Conservation (phyloP, 2,113 vertebrate genomes). For the Chamaea fasciata region DNA sequence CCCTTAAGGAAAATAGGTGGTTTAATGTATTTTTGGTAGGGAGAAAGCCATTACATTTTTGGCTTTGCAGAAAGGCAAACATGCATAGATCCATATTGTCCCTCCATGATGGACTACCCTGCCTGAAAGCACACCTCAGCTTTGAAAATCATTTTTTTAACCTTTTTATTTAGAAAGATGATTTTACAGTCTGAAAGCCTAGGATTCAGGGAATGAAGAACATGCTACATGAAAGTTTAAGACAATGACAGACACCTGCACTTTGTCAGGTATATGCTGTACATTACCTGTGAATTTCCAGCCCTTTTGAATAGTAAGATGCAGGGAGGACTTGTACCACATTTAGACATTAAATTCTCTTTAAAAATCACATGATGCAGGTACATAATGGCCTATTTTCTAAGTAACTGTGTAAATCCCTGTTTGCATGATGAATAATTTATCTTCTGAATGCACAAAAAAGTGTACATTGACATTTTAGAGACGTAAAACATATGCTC, state of each 20-base stretch:
- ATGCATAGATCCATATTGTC: background rate
- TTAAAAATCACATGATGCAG: background rate
- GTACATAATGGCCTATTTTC: background rate
- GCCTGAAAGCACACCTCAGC: background rate
- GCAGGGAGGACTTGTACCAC: background rate
- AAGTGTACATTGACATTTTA: background rate
- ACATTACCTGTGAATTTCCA: background rate
- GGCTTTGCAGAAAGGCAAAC: background rate
- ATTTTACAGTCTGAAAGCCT: background rate
- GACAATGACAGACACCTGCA: background rate
- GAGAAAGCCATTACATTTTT: background rate
- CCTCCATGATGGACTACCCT: rapidly evolving
- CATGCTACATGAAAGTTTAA: background rate
- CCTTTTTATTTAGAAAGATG: background rate
- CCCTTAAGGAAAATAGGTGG: background rate
- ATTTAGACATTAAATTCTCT: background rate
- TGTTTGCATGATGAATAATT: background rate
- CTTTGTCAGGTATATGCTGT: background rate
- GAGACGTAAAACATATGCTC: background rate
- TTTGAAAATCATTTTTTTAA: background rate
- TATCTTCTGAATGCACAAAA: background rate
- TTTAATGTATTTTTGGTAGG: background rate
- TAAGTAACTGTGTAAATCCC: background rate
- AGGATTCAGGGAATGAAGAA: background rate
- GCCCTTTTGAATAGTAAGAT: background rate